A percentile compares a stretch with the other conserved stretches of the same genome.
These are phyloP conservation scores for Centruroides sculpturatus DNA, from an alignment of 1,140 invertebrate species.

Conservation along the genomic window DNA sequence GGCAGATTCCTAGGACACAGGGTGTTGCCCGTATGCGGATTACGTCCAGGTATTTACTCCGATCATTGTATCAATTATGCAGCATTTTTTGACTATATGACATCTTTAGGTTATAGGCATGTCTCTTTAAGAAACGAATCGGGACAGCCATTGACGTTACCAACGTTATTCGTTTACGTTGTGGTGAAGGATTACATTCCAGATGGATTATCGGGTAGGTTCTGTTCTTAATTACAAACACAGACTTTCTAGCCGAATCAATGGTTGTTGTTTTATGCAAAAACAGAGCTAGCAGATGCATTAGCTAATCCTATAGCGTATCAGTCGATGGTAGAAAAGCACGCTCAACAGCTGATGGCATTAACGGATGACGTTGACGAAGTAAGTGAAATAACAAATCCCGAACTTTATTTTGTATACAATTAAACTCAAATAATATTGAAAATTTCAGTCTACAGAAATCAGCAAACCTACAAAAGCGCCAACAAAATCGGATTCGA, in stretches of 20 bases:
- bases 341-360: constrained; percentile 73
- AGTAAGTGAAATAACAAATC: too few relatives aligned
- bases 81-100: background rate
- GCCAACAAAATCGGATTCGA: too few relatives aligned
- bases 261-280: too few relatives aligned
- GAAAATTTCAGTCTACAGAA: too few relatives aligned
- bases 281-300: constrained; percentile 76
- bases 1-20: constrained; percentile 83
- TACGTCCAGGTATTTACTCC: constrained; percentile 58
- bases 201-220: constrained; percentile 52
- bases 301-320: constrained; percentile 95
- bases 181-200: constrained; percentile 95
- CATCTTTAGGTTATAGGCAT: constrained; percentile 34
- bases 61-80: too few relatives aligned
- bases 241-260: background rate
- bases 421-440: too few relatives aligned
- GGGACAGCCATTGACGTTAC: constrained; percentile 79
- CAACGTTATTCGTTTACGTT: constrained; percentile 84
- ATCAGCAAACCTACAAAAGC: too few relatives aligned
- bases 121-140: constrained; percentile 55
- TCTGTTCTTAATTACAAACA: background rate
- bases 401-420: too few relatives aligned
- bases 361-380: constrained; percentile 14
- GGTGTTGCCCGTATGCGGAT: constrained; percentile 83
- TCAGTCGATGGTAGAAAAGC: constrained; percentile 82